Percentiles rank a stretch among this genome's conserved stretches.
phyloP scores from a whole-genome alignment of 1,140 invertebrate genomes.

The Drosophila paulistorum region DNA sequence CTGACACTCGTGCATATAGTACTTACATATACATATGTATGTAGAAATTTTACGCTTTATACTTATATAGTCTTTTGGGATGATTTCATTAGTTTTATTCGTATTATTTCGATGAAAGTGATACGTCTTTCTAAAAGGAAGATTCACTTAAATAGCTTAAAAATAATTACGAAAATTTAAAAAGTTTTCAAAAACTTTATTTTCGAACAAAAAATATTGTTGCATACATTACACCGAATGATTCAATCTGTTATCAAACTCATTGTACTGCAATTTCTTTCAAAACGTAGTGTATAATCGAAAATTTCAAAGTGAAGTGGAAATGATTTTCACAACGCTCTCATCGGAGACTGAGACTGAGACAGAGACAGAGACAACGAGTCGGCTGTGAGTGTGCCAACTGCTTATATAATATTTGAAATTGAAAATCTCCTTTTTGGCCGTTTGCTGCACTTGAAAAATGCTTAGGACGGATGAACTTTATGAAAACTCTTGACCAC shows the following conservation, averaged over 20 bases:
- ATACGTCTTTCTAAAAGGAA: too few relatives aligned
- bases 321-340: constrained; percentile 51
- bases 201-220: too few relatives aligned
- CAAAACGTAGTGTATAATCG: background rate
- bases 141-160: too few relatives aligned
- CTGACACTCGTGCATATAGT: too few relatives aligned
- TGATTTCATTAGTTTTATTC: too few relatives aligned
- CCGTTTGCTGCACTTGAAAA: constrained; percentile 75
- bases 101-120: too few relatives aligned
- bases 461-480: constrained; percentile 77
- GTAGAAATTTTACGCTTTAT: too few relatives aligned
- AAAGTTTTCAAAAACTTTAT: too few relatives aligned
- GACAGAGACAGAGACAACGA: background rate
- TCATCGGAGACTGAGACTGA: background rate
- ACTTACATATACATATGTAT: too few relatives aligned
- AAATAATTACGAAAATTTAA: too few relatives aligned
- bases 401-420: constrained; percentile 78
- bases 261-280: too few relatives aligned
- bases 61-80: too few relatives aligned
- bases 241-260: background rate
- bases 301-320: constrained; percentile 20
- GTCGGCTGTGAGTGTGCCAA: constrained; percentile 38
- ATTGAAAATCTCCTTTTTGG: constrained; percentile 78
- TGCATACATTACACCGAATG: background rate
- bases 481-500: constrained; percentile 77